A percentile compares a stretch with the other conserved stretches of the same genome.
phyloP scores from a whole-genome alignment of 2,888 invertebrate species.

The Aphidoletes aphidimyza region DNA sequence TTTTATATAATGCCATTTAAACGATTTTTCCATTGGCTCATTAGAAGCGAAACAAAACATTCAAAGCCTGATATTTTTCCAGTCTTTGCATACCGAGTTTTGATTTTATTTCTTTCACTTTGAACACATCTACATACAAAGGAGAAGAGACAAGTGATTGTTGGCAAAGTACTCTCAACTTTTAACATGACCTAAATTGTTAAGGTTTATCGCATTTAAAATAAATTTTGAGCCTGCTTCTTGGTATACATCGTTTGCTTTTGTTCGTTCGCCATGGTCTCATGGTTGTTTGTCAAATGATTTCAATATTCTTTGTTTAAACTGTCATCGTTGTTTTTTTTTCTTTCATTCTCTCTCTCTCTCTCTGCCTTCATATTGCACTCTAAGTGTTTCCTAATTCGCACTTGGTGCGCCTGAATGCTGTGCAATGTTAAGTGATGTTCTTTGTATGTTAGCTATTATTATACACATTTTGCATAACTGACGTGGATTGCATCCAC shows the following conservation, averaged over 20 bases:
- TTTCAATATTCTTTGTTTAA: constrained; percentile 38
- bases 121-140: background rate
- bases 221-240: background rate
- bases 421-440: background rate
- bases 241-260: background rate
- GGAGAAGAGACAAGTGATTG: background rate
- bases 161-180: constrained; percentile 50
- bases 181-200: constrained; percentile 55
- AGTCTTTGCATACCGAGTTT: background rate
- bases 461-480: background rate
- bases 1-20: constrained; percentile 18
- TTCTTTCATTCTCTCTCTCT: background rate
- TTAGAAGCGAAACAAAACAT: constrained; percentile 8
- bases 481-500: too few species aligned
- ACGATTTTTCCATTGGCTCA: constrained; percentile 47
- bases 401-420: background rate
- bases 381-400: constrained; percentile 34
- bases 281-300: constrained; percentile 46
- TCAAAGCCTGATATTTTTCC: background rate
- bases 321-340: background rate
- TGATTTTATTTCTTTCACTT: background rate
- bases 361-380: background rate
- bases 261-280: background rate
- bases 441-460: constrained; percentile 24
- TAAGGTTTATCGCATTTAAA: constrained; percentile 45